A percentile compares a stretch with the other conserved stretches of the same genome.
Evolutionary conservation across 2,797 vertebrate species (phyloP).

Genomic region (Myiotriccus ornatus): DNA sequence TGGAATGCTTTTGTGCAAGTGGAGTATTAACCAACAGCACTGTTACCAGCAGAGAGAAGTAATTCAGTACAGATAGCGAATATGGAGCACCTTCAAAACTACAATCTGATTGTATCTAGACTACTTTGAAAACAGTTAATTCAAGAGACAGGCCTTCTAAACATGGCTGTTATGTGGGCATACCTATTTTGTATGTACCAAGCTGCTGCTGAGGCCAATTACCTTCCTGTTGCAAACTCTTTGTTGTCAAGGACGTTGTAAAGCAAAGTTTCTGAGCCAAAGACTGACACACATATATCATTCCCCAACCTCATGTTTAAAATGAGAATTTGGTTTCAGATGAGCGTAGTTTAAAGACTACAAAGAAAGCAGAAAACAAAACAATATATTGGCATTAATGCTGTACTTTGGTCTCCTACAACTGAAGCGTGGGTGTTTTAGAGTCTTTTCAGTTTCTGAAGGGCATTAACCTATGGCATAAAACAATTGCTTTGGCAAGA

Average conservation of each 20-base stretch:
- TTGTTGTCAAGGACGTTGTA: neutral
- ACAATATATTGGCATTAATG: neutral
- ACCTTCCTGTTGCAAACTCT: neutral
- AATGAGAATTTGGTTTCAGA: neutral
- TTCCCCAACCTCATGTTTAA: constrained; percentile 8
- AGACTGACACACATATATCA: constrained; percentile 16
- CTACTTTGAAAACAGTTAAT: neutral
- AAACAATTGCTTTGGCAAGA: neutral
- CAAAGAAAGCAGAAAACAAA: neutral
- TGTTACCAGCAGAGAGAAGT: neutral
- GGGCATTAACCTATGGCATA: neutral
- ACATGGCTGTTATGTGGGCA: neutral
- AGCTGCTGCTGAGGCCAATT: neutral
- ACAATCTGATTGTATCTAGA: neutral
- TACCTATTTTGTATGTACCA: neutral
- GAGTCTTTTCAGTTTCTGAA: neutral
- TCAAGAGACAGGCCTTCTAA: neutral
- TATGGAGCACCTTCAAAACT: neutral
- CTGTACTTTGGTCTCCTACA: neutral
- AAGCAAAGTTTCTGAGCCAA: constrained; percentile 20
- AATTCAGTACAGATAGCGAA: neutral
- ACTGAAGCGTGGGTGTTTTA: neutral
- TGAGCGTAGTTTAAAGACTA: neutral
- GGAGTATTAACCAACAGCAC: neutral
- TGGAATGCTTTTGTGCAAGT: neutral